Conservation (phyloP, 2,888 invertebrate genomes). For the Scrobipalpa atriplicella region DNA sequence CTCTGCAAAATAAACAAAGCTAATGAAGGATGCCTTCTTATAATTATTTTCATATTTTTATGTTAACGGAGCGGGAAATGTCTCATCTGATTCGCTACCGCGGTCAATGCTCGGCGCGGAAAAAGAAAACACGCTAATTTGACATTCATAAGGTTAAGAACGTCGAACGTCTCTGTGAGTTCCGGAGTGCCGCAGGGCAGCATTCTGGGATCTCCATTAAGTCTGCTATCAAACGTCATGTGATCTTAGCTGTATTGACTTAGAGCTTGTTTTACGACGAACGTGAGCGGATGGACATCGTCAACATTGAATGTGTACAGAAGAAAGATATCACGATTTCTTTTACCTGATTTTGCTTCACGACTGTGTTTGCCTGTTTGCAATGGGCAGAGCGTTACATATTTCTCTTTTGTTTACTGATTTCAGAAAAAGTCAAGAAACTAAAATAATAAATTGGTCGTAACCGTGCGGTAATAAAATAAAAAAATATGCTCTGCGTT, state of each 20-base stretch:
- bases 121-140: conserved; percentile 49
- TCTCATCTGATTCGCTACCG: conserved; percentile 1
- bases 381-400: not conserved
- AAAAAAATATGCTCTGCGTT: too few species aligned
- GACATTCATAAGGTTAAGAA: conserved; percentile 53
- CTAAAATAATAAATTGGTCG: not conserved
- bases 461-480: not conserved
- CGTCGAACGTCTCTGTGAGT: conserved; percentile 41
- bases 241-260: not conserved
- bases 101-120: conserved; percentile 25
- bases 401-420: too few species aligned
- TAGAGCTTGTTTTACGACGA: conserved; percentile 4
- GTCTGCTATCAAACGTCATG: not conserved
- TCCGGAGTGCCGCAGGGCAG: conserved; percentile 49
- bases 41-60: not conserved
- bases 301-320: not conserved
- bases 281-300: not conserved
- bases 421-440: too few species aligned
- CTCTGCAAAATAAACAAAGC: not conserved
- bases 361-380: conserved; percentile 7
- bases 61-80: conserved; percentile 7
- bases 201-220: conserved; percentile 36
- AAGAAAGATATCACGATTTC: conserved; percentile 14
- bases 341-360: not conserved
- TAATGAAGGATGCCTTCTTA: conserved; percentile 13